Evolutionary conservation across 2,113 vertebrate species (phyloP).

Genomic region (Tyrannus savana): DNA sequence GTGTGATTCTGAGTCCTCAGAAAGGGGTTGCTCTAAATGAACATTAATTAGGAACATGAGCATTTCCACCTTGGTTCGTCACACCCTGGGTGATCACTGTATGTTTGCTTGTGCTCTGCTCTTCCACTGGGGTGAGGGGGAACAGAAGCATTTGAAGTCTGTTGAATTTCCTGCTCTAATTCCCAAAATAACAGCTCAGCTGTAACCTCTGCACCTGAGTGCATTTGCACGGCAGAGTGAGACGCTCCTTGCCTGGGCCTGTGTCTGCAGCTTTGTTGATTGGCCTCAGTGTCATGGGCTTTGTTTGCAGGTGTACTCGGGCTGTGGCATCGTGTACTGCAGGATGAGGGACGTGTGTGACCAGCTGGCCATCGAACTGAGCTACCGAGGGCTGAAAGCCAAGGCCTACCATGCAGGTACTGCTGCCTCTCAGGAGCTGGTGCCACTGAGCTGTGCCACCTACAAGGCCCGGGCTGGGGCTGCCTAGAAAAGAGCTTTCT

Average conservation of each 20-base stretch:
- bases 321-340: conserved; percentile 97
- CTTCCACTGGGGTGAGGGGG: neutral
- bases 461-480: neutral
- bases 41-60: neutral
- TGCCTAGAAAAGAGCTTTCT: neutral
- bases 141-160: neutral
- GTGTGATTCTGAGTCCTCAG: neutral
- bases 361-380: conserved; percentile 88
- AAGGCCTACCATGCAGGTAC: conserved; percentile 97
- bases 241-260: neutral
- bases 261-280: neutral
- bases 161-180: neutral
- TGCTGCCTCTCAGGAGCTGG: neutral
- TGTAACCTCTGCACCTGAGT: neutral
- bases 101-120: neutral
- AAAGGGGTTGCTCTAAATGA: neutral
- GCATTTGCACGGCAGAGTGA: neutral
- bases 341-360: conserved; percentile 93
- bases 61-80: neutral
- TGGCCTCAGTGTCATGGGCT: neutral
- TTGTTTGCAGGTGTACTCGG: conserved; percentile 63
- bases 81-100: rapidly evolving
- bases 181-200: neutral
- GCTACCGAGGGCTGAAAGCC: conserved; percentile 83
- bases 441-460: neutral